Evolutionary conservation across 2,797 vertebrate genomes (phyloP).

Genomic region (Potorous gilbertii): DNA sequence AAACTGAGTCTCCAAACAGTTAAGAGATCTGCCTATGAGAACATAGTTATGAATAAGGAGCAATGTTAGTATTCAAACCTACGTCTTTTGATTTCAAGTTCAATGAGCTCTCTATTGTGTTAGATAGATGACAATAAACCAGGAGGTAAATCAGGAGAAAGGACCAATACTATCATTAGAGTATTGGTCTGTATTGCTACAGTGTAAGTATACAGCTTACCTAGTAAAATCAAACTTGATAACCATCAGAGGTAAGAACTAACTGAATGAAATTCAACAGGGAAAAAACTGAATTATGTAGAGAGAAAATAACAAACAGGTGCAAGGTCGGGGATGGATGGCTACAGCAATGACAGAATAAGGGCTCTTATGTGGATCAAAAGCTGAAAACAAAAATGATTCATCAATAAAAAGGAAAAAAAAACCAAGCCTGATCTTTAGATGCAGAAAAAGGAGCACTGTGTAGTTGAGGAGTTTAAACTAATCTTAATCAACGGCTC

Average conservation of each 20-base stretch:
- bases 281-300: background rate
- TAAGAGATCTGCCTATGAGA: background rate
- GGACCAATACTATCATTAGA: background rate
- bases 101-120: background rate
- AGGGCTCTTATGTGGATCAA: conserved; percentile 5
- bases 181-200: background rate
- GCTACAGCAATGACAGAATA: background rate
- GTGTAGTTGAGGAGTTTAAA: conserved; percentile 10
- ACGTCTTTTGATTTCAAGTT: background rate
- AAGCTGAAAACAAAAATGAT: conserved; percentile 44
- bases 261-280: background rate
- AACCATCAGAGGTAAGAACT: background rate
- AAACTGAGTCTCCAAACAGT: background rate
- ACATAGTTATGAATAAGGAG: background rate
- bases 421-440: conserved; percentile 17
- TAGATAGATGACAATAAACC: background rate
- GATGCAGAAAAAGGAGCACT: conserved; percentile 27
- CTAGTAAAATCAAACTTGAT: conserved; percentile 1
- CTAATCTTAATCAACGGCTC: background rate
- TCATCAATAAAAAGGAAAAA: conserved; percentile 32
- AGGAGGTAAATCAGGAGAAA: background rate
- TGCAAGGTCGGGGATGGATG: background rate
- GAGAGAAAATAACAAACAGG: conserved; percentile 14
- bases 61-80: background rate
- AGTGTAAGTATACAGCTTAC: background rate